phyloP scores from a whole-genome alignment of 2,888 invertebrate genomes.

The Leptopilina syphax region DNA sequence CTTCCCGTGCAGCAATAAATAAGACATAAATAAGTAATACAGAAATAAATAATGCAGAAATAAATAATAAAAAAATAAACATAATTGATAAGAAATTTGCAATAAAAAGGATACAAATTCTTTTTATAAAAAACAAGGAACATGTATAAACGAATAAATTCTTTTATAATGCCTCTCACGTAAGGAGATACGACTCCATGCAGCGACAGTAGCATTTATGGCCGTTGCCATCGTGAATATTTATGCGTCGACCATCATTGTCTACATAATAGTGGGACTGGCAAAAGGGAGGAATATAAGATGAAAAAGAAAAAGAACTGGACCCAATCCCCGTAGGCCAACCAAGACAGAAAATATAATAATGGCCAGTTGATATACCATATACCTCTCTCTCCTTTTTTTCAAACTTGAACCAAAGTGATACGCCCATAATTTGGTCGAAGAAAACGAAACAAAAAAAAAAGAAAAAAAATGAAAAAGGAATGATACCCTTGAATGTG shows the following conservation, averaged over 20 bases:
- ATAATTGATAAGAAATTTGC: too few relatives aligned
- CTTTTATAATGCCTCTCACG: background rate
- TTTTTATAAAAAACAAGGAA: background rate
- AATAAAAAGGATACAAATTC: background rate
- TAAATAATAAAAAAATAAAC: too few relatives aligned
- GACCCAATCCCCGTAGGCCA: constrained; percentile 25
- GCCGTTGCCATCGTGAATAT: constrained; percentile 73
- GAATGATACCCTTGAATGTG: constrained; percentile 7
- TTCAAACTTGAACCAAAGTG: background rate
- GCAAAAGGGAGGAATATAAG: constrained; percentile 64
- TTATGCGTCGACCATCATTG: constrained; percentile 74
- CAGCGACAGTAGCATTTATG: constrained; percentile 74
- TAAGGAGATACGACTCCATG: constrained; percentile 49
- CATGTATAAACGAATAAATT: background rate
- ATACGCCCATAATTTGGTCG: constrained; percentile 28
- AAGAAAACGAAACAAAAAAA: background rate
- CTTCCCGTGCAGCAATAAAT: too few relatives aligned
- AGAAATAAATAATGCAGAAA: too few relatives aligned
- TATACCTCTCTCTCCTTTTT: background rate
- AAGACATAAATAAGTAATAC: too few relatives aligned
- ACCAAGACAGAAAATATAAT: constrained; percentile 5
- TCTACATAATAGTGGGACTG: constrained; percentile 72
- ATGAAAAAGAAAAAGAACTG: constrained; percentile 45
- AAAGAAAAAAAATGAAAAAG: background rate
- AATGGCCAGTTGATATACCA: constrained; percentile 8